Conservation (phyloP, 2,888 invertebrate species). For the Lysandra bellargus region DNA sequence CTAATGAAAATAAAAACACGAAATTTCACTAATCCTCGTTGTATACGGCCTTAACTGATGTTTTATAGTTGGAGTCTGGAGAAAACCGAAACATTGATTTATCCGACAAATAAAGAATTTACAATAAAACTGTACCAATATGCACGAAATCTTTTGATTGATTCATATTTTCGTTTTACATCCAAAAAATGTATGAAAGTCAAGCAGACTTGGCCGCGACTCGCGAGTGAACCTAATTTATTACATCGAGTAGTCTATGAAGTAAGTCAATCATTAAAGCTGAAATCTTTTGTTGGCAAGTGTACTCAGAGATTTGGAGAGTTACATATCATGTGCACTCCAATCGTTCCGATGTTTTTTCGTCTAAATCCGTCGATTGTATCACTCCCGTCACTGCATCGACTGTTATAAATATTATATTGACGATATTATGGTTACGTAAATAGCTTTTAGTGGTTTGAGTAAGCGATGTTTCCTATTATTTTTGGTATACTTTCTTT, state of each 20-base stretch:
- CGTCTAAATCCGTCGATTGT: slow-evolving; percentile 48
- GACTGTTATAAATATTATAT: slow-evolving; percentile 45
- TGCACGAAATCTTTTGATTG: too few species aligned
- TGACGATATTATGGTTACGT: slow-evolving; percentile 32
- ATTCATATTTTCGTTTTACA: not conserved
- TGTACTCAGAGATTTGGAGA: slow-evolving; percentile 39
- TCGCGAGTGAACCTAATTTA: not conserved
- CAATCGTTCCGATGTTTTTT: slow-evolving; percentile 43
- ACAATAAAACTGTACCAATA: not conserved
- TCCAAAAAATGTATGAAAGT: not conserved
- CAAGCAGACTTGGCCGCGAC: not conserved
- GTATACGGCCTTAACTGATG: too few species aligned
- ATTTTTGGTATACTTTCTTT: too few species aligned
- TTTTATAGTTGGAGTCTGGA: not conserved
- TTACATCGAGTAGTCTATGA: not conserved
- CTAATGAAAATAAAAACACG: too few species aligned
- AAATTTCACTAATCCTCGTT: too few species aligned
- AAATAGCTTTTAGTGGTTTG: not conserved
- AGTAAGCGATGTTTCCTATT: too few species aligned
- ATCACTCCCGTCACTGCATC: slow-evolving; percentile 43
- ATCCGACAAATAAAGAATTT: not conserved
- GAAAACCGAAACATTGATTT: slow-evolving; percentile 8
- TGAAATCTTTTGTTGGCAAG: slow-evolving; percentile 23
- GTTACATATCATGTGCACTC: slow-evolving; percentile 40
- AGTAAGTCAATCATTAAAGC: not conserved